phyloP scores from a whole-genome alignment of 2,888 invertebrate genomes.

The Periphyllus acericola region DNA sequence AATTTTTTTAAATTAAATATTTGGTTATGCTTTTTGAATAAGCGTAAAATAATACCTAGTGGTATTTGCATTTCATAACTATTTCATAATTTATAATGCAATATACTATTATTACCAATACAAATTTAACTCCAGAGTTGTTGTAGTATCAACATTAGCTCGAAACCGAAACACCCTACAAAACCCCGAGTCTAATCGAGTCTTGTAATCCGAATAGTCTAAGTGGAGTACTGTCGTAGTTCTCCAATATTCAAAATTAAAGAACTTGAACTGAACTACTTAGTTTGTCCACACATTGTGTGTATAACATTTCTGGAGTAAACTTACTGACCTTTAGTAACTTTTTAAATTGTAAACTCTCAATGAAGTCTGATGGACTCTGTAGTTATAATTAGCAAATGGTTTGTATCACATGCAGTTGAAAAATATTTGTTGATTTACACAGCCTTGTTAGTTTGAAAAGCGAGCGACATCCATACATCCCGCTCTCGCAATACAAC shows the following conservation, averaged over 20 bases:
- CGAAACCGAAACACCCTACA: background rate
- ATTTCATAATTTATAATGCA: too few species aligned
- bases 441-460: conserved; percentile 47
- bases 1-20: too few species aligned
- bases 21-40: too few species aligned
- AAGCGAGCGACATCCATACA: conserved; percentile 20
- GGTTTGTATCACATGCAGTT: background rate
- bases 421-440: conserved; percentile 19
- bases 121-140: background rate
- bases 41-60: too few species aligned
- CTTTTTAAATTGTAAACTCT: background rate
- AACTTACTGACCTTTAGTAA: too few species aligned
- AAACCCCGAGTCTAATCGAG: background rate
- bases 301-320: background rate
- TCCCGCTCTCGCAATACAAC: conserved; percentile 9
- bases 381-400: background rate
- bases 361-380: background rate
- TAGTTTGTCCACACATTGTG: background rate
- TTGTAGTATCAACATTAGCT: background rate
- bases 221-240: too few species aligned
- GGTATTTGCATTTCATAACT: too few species aligned
- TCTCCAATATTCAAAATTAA: background rate
- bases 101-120: too few species aligned
- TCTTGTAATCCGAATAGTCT: background rate
- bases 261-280: background rate